Base-by-base conservation (phyloP, 2,113 vertebrate species). In the Aegithalos caudatus region DNA sequence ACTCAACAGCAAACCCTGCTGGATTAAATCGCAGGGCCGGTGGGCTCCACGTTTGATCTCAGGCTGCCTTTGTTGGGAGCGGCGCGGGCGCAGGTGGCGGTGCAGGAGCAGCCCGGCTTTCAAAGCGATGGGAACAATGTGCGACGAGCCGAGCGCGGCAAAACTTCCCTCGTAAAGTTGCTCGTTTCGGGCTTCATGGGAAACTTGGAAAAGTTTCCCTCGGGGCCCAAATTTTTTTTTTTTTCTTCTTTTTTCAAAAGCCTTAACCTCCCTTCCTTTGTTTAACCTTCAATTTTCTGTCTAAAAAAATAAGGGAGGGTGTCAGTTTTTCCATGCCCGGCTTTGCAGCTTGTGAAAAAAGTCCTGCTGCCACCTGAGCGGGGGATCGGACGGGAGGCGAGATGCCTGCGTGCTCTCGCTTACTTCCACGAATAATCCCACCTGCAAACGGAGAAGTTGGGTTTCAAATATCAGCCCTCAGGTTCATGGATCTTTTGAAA, bases 381-480 rank as follows among this genome's bases (percentile, higher is more conserved):
- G 94, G 79, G 87, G 85, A 80, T 81, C 18, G 16, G 76, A 47
- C 12, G 3, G 56, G 77, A 88, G 79, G 89, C 33, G 14, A 91
- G 95, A 96, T 90, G 94, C 92, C 85, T 87, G 74, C 21, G 10
- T 17, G 93, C 82, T 95, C 96, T 96, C 74, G 3, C 86, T 92
- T 64, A 90, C 86, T 96, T 73, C 95, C 96, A 95, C 90, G 72
- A 90, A 96, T 86, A 96, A 97, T 90, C 94, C 95, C 94, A 97
- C 95, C 94, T 97, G 96, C 92, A 94, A 86, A 72, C 2, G 65
- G 94, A 96, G 94, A 92, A 82, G 77, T 25, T 24, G 81, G 92
- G 94, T 95, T 86, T 96, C 96, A 95, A 91, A 92, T 95, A 92
- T 94, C 87, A 94, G 74, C 93, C 92, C 87, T 77, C 84, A 92